phyloP scores from a whole-genome alignment of 2,113 vertebrate species.

The Neomonachus schauinslandi region DNA sequence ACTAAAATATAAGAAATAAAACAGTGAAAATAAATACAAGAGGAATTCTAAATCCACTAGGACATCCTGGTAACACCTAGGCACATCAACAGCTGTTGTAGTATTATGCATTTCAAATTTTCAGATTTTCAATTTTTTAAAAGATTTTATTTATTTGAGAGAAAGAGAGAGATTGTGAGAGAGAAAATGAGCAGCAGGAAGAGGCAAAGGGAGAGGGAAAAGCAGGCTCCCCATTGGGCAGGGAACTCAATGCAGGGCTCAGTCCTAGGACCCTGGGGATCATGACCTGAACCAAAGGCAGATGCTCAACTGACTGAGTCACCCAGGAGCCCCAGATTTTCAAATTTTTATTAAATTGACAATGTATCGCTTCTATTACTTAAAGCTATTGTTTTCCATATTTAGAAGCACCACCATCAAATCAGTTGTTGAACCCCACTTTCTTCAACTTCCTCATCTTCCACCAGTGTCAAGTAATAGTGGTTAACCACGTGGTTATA shows the following conservation, averaged over 20 bases:
- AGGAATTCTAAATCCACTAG: not conserved
- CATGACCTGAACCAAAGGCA: not conserved
- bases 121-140: not conserved
- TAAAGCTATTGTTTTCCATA: not conserved
- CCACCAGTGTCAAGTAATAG: no score
- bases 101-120: not conserved
- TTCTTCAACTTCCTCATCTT: not conserved
- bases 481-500: rapidly evolving
- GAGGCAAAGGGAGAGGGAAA: not conserved
- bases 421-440: not conserved
- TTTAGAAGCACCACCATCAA: not conserved
- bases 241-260: not conserved
- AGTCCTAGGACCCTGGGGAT: not conserved
- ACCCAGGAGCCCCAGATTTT: not conserved
- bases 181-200: not conserved
- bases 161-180: not conserved
- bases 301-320: not conserved
- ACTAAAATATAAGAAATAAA: not conserved
- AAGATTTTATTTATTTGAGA: not conserved
- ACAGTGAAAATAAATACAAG: not conserved
- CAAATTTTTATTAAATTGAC: not conserved
- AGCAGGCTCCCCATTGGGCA: not conserved
- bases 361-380: not conserved
- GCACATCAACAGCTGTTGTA: not conserved
- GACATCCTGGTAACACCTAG: not conserved